phyloP scores from a whole-genome alignment of 2,113 vertebrate genomes.

The Myotis lucifugus region DNA sequence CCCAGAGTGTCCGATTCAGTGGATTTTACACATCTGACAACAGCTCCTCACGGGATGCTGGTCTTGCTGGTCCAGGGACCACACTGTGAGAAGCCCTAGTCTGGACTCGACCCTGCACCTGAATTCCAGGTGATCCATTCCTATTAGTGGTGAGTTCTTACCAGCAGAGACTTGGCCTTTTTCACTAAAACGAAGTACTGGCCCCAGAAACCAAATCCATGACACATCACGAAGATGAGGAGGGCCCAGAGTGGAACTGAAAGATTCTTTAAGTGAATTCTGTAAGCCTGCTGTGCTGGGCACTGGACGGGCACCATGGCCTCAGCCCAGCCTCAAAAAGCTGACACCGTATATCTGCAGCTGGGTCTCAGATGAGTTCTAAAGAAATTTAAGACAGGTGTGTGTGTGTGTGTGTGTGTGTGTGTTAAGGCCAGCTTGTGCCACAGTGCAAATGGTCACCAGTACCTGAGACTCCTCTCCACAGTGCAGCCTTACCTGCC shows the following conservation, averaged over 20 bases:
- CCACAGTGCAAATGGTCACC: not conserved
- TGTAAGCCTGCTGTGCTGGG: not conserved
- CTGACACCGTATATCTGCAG: too few relatives aligned
- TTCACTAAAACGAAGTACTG: not conserved
- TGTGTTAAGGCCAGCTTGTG: not conserved
- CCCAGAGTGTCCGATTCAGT: not conserved
- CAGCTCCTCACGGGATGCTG: not conserved
- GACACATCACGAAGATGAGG: not conserved
- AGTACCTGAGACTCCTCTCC: not conserved
- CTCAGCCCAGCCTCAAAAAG: not conserved
- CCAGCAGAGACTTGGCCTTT: not conserved
- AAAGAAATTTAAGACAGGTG: not conserved
- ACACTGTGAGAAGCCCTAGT: not conserved
- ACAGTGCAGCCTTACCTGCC: not conserved
- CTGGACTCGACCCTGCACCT: not conserved
- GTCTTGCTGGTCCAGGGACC: not conserved
- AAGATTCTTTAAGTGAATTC: not conserved
- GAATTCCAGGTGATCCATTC: not conserved
- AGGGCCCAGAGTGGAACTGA: not conserved
- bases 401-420: too few relatives aligned
- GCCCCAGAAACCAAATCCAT: not conserved
- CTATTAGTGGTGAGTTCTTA: not conserved
- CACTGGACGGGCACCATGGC: not conserved
- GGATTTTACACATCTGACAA: accelerated
- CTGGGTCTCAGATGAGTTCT: not conserved